These are phyloP conservation scores for Psilopogon haemacephalus DNA, from an alignment of 2,113 vertebrate genomes.

Conservation along the genomic window DNA sequence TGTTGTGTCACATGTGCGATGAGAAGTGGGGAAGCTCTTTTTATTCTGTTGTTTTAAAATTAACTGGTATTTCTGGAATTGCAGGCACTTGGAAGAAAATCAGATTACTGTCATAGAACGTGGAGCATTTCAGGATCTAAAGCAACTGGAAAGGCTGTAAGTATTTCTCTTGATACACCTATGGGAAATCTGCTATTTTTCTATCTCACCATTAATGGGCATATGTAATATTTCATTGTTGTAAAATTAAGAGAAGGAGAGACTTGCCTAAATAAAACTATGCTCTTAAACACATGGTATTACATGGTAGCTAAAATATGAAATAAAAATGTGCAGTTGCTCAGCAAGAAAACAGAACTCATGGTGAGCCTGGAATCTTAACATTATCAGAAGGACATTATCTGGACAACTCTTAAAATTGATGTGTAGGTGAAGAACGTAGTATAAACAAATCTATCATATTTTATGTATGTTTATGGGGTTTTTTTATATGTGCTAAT, in stretches of 20 bases:
- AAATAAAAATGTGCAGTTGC: not conserved
- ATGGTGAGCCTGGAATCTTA: not conserved
- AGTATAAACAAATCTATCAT: not conserved
- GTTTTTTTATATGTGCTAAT: not conserved
- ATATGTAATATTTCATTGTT: not conserved
- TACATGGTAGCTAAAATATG: not conserved
- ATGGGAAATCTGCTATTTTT: not conserved
- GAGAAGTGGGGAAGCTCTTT: not conserved
- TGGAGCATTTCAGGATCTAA: constrained; percentile 96
- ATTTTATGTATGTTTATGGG: not conserved
- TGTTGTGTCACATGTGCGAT: not conserved
- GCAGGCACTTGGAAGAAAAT: constrained; percentile 96
- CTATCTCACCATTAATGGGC: not conserved
- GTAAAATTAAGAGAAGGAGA: not conserved
- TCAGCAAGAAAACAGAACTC: not conserved
- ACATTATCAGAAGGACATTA: not conserved
- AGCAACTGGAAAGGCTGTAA: constrained; percentile 96
- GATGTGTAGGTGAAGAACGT: no score
- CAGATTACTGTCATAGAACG: constrained; percentile 94
- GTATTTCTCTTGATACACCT: constrained; percentile 56
- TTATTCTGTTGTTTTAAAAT: not conserved
- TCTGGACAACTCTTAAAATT: not conserved
- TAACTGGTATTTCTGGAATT: constrained; percentile 60
- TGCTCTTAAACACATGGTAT: not conserved
- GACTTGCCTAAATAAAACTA: not conserved